A percentile compares a stretch with the other conserved stretches of the same genome.
Conservation (phyloP, 1,140 invertebrate species). For the Manduca sexta region DNA sequence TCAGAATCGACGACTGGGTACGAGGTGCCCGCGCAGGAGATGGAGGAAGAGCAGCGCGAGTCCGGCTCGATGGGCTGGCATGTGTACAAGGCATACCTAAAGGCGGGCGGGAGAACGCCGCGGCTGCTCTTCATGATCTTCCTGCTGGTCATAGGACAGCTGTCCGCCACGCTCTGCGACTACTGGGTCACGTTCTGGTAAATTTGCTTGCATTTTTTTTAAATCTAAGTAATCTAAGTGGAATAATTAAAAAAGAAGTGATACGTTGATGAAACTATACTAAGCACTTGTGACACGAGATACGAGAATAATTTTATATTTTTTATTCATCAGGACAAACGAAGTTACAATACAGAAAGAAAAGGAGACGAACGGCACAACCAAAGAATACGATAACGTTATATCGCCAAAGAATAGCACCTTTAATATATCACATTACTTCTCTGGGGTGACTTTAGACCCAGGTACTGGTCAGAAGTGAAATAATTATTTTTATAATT, state of each 20-base stretch:
- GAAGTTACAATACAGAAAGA: constrained; percentile 60
- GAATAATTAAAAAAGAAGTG: too few relatives aligned
- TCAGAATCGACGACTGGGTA: constrained; percentile 46
- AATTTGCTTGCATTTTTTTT: too few relatives aligned
- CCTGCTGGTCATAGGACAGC: constrained; percentile 63
- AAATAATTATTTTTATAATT: too few relatives aligned
- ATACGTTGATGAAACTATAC: too few relatives aligned
- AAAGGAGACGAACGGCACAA: constrained; percentile 41
- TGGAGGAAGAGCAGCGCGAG: constrained; percentile 66
- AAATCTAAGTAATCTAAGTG: too few relatives aligned
- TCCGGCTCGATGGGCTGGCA: constrained; percentile 71
- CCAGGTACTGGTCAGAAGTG: too few relatives aligned
- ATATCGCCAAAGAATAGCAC: constrained; percentile 33
- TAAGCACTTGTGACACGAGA: too few relatives aligned
- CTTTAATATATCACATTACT: constrained; percentile 49
- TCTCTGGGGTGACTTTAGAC: constrained; percentile 41
- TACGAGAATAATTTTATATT: too few relatives aligned
- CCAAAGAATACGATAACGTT: constrained; percentile 37
- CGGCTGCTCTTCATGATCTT: constrained; percentile 59
- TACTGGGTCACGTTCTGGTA: constrained; percentile 74
- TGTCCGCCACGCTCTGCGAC: constrained; percentile 66
- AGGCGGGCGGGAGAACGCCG: constrained; percentile 49
- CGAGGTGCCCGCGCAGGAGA: constrained; percentile 57
- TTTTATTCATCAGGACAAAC: too few relatives aligned
- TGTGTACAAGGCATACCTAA: constrained; percentile 62